Evolutionary conservation across 2,888 invertebrate genomes (phyloP).

Genomic region (Cryptocephalus primarius): DNA sequence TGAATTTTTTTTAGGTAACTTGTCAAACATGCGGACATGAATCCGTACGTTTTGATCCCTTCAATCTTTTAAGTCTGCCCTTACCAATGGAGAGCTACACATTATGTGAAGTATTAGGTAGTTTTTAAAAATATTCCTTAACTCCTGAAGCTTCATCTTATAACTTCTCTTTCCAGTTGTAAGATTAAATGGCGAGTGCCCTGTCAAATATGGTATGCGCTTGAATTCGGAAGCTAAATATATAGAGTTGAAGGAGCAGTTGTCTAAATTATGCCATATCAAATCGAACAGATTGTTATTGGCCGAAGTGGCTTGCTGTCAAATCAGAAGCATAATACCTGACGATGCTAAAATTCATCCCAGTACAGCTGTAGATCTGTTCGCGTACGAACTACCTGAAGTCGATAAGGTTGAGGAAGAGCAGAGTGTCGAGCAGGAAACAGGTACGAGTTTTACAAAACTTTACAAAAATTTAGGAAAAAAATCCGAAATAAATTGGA

Average conservation of each 20-base stretch:
- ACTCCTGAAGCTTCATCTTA: background rate
- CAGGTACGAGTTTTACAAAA: conserved; percentile 14
- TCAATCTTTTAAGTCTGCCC: conserved; percentile 78
- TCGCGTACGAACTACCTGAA: conserved; percentile 58
- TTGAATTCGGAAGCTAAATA: conserved; percentile 76
- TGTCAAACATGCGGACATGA: conserved; percentile 75
- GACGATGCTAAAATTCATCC: conserved; percentile 45
- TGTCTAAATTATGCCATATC: conserved; percentile 53
- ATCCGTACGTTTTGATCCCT: conserved; percentile 84
- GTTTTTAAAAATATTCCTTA: conserved; percentile 1
- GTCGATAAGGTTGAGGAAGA: conserved; percentile 12
- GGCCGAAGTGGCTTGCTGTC: conserved; percentile 61
- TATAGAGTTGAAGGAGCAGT: conserved; percentile 59
- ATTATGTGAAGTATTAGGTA: conserved; percentile 59
- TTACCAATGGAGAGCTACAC: conserved; percentile 82
- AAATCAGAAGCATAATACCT: conserved; percentile 48
- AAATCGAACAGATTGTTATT: conserved; percentile 52
- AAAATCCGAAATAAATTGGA: no score
- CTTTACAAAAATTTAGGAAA: background rate
- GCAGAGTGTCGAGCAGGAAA: conserved; percentile 19
- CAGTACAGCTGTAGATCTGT: conserved; percentile 45
- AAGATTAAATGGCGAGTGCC: conserved; percentile 69
- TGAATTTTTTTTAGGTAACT: conserved; percentile 38
- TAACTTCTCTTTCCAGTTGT: conserved; percentile 45
- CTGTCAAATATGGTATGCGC: conserved; percentile 74